Conservation (phyloP, 2,888 invertebrate species). For the Eupithecia dodoneata region DNA sequence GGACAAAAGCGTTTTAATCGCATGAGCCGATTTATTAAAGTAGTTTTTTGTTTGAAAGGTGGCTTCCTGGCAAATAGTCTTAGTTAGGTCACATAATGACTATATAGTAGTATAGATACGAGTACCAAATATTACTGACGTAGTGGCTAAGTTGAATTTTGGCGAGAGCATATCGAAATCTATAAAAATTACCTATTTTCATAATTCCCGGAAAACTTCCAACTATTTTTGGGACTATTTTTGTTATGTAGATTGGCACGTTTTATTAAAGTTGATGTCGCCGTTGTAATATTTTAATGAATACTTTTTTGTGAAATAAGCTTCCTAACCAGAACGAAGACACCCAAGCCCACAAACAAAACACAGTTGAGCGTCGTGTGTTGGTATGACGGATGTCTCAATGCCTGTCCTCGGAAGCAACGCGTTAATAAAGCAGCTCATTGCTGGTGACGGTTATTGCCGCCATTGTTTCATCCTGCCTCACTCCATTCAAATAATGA, state of each 20-base stretch:
- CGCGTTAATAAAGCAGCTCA: neutral
- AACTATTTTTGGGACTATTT: no score
- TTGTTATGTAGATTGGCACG: neutral
- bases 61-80: neutral
- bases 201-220: no score
- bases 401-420: neutral
- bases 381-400: neutral
- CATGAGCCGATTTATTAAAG: neutral
- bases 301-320: neutral
- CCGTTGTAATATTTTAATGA: neutral
- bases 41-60: neutral
- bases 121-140: no score
- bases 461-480: slow-evolving; percentile 2
- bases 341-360: neutral
- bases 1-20: neutral
- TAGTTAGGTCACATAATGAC: neutral
- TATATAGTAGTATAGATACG: no score
- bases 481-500: slow-evolving; percentile 10
- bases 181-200: no score
- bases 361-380: neutral
- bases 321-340: neutral
- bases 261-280: neutral
- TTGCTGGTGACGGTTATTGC: slow-evolving; percentile 1
- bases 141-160: no score
- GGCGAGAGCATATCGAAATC: no score